A percentile compares a stretch with the other conserved stretches of the same genome.
These are phyloP conservation scores for Bombus fervidus DNA, from an alignment of 1,140 invertebrate genomes.

Conservation along the genomic window DNA sequence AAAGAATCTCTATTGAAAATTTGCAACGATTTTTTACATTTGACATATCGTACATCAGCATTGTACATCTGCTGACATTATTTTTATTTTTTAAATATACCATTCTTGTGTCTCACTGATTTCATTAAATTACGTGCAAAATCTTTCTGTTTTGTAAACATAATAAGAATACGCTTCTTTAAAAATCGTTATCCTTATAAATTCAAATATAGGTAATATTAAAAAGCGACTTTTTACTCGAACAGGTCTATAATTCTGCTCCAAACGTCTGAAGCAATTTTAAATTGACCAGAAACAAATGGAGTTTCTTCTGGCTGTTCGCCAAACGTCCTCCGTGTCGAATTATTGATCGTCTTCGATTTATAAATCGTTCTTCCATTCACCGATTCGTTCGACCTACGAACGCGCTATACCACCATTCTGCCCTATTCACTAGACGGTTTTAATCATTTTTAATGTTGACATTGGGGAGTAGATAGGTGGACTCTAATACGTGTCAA, in stretches of 20 bases:
- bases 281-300: conserved; percentile 22
- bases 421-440: neutral
- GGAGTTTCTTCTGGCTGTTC: neutral
- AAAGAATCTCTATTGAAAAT: neutral
- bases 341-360: neutral
- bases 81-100: too few species aligned
- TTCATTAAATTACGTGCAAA: too few species aligned
- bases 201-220: too few species aligned
- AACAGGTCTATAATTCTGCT: neutral
- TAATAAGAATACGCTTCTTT: too few species aligned
- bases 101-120: too few species aligned
- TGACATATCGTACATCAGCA: too few species aligned
- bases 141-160: too few species aligned
- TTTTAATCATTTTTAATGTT: conserved; percentile 24
- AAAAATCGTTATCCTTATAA: too few species aligned
- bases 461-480: neutral
- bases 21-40: neutral
- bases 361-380: neutral
- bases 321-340: neutral
- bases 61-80: too few species aligned
- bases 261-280: conserved; percentile 10
- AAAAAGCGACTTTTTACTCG: too few species aligned
- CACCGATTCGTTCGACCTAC: too few species aligned
- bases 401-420: too few species aligned
- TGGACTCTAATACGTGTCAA: conserved; percentile 18